phyloP scores from a whole-genome alignment of 2,797 vertebrate genomes.

The Pipistrellus pipistrellus region DNA sequence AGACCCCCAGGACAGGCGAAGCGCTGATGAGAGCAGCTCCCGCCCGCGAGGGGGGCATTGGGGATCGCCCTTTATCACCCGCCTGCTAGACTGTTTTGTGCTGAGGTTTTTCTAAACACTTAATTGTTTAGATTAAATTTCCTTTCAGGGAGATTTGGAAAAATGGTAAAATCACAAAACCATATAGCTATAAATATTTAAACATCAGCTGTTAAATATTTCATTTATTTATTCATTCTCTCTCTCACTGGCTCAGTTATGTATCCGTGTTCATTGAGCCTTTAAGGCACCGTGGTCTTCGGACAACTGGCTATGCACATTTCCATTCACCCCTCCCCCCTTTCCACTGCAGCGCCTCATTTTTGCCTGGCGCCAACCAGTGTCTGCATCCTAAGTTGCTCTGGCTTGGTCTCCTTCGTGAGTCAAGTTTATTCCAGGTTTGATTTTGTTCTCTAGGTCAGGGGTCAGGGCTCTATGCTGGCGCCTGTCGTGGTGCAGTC shows the following conservation, averaged over 20 bases:
- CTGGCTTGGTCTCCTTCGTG: background rate
- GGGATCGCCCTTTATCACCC: background rate
- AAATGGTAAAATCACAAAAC: background rate
- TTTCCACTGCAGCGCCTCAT: too few species aligned
- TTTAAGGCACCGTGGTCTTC: fast-evolving
- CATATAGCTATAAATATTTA: background rate
- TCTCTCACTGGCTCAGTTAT: background rate
- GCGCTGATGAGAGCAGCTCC: fast-evolving
- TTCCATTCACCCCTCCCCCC: fast-evolving
- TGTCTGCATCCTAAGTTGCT: background rate
- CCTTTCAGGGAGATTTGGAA: background rate
- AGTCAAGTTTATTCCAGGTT: background rate
- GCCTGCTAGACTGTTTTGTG: background rate
- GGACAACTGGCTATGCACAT: background rate
- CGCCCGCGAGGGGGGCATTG: fast-evolving
- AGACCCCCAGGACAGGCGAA: fast-evolving
- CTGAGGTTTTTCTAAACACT: background rate
- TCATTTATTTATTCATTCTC: background rate
- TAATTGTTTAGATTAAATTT: background rate
- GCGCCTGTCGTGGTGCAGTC: fast-evolving
- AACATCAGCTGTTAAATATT: background rate
- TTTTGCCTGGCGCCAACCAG: background rate
- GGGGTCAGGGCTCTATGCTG: background rate
- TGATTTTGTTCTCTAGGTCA: background rate
- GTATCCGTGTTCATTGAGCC: too few species aligned